phyloP scores from a whole-genome alignment of 2,888 invertebrate species.

The Drosophila maculinotata region DNA sequence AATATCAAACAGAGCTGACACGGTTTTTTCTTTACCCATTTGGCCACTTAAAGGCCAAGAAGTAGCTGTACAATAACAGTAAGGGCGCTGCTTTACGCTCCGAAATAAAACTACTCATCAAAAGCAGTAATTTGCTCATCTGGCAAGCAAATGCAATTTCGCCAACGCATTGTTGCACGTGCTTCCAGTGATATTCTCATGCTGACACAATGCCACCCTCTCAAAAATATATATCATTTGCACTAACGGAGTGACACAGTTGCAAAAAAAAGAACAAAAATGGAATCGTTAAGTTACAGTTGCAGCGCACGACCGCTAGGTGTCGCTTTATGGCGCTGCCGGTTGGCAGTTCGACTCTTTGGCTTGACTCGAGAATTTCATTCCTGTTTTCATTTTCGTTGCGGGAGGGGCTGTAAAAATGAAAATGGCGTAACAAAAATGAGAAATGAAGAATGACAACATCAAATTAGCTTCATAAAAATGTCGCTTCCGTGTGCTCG shows the following conservation, averaged over 20 bases:
- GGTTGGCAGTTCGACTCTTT: conserved; percentile 35
- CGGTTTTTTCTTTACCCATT: no score
- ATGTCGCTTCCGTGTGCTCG: conserved; percentile 52
- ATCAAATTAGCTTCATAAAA: conserved; percentile 80
- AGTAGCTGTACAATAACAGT: no score
- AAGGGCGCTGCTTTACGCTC: background rate
- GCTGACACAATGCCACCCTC: no score
- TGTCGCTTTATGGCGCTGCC: conserved; percentile 62
- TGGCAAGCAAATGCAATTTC: conserved; percentile 28
- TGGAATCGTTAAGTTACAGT: conserved; percentile 59
- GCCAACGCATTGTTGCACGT: conserved; percentile 20
- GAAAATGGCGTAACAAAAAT: conserved; percentile 75
- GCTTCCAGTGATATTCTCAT: conserved; percentile 9
- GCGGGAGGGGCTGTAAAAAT: conserved; percentile 59
- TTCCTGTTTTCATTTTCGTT: conserved; percentile 34
- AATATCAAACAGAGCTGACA: no score
- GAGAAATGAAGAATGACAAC: conserved; percentile 78
- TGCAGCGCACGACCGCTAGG: conserved; percentile 56
- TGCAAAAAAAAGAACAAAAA: conserved; percentile 4
- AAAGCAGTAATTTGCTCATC: background rate
- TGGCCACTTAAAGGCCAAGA: no score
- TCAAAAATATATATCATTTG: conserved; percentile 12
- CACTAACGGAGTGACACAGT: conserved; percentile 23
- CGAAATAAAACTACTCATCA: background rate
- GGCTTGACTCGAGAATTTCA: conserved; percentile 32